Evolutionary conservation across 2,888 invertebrate genomes (phyloP).

Genomic region (Amphiduros pacificus): DNA sequence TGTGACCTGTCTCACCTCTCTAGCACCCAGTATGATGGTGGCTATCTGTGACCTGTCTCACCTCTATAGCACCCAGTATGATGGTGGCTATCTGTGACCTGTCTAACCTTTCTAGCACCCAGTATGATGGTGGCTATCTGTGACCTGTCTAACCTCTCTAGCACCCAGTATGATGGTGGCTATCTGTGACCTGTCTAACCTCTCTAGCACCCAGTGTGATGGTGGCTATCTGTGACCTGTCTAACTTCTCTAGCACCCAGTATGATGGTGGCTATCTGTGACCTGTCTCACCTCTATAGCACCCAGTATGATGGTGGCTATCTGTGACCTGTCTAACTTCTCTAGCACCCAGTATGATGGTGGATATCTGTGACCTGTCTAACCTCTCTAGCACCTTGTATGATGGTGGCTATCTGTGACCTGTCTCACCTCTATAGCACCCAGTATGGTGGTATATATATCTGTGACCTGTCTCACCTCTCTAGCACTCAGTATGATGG

Average conservation of each 20-base stretch:
- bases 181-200: too few species aligned
- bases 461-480: slow-evolving; percentile 98
- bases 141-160: too few species aligned
- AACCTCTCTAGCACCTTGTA: slow-evolving; percentile 91
- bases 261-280: slow-evolving; percentile 96
- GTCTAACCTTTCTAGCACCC: slow-evolving; percentile 86
- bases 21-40: slow-evolving; percentile 93
- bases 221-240: slow-evolving; percentile 94
- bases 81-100: too few species aligned
- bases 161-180: too few species aligned
- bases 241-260: slow-evolving; percentile 88
- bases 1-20: slow-evolving; percentile 84
- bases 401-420: slow-evolving; percentile 95
- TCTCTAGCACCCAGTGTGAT: slow-evolving; percentile 96
- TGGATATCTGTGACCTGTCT: slow-evolving; percentile 91
- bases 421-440: slow-evolving; percentile 98
- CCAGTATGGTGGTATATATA: slow-evolving; percentile 94
- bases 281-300: slow-evolving; percentile 99
- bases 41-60: slow-evolving; percentile 97
- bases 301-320: slow-evolving; percentile 95
- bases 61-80: too few species aligned
- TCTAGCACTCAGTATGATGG: slow-evolving; percentile 96
- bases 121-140: slow-evolving; percentile 96
- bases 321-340: slow-evolving; percentile 98
- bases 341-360: slow-evolving; percentile 95